These are phyloP conservation scores for Alcedo quadribrachys DNA, from an alignment of 2,797 vertebrate genomes.

Conservation along the genomic window DNA sequence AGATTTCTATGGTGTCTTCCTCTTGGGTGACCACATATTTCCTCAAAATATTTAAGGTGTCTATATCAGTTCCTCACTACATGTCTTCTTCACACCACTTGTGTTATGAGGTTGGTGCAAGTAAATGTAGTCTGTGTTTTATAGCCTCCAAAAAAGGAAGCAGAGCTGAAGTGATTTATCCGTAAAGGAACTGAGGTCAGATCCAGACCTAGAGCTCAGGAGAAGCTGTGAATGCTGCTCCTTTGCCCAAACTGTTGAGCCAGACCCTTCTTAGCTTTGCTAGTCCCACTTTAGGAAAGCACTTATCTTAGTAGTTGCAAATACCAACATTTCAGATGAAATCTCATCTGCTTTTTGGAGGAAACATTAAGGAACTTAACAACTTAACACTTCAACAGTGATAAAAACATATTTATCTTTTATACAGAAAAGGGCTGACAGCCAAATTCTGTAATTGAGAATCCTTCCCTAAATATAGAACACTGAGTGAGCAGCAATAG, in stretches of 20 bases:
- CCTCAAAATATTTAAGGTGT: neutral
- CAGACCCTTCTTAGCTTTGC: neutral
- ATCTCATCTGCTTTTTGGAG: slow-evolving; percentile 25
- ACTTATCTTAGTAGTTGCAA: slow-evolving; percentile 21
- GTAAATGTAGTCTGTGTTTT: neutral
- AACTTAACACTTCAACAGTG: slow-evolving; percentile 59
- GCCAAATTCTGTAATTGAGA: slow-evolving; percentile 54
- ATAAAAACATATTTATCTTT: slow-evolving; percentile 51
- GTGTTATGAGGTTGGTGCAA: neutral
- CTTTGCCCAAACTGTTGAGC: neutral
- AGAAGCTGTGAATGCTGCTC: neutral
- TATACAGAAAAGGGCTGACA: neutral
- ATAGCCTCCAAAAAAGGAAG: neutral
- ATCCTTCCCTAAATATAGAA: slow-evolving; percentile 1
- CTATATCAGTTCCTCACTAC: neutral
- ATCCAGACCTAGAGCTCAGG: neutral
- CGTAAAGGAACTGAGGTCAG: neutral
- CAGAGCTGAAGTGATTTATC: neutral
- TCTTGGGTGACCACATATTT: neutral
- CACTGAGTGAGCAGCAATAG: neutral
- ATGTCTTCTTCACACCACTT: neutral
- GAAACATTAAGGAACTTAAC: slow-evolving; percentile 59
- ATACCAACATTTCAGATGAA: neutral
- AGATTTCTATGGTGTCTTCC: neutral
- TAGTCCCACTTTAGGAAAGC: neutral